Percentiles rank a stretch among this genome's conserved stretches.
These are phyloP conservation scores for Escarpia spicata DNA, from an alignment of 2,888 invertebrate genomes.

Conservation along the genomic window DNA sequence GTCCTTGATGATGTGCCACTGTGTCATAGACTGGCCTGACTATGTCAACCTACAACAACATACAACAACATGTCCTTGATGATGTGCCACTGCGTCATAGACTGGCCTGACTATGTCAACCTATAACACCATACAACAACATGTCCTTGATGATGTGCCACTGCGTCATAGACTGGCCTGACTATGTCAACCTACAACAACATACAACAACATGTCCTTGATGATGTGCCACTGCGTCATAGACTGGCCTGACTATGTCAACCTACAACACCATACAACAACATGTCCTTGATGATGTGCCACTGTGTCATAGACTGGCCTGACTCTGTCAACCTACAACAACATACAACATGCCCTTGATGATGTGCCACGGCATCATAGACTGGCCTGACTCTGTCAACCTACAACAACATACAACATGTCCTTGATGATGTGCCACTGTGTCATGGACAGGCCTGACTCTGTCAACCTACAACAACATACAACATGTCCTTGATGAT, in stretches of 20 bases:
- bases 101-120: slow-evolving; percentile 95
- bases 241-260: slow-evolving; percentile 97
- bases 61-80: slow-evolving; percentile 76
- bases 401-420: slow-evolving; percentile 65
- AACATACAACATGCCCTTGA: slow-evolving; percentile 76
- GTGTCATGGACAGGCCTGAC: slow-evolving; percentile 97
- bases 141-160: slow-evolving; percentile 77
- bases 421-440: slow-evolving; percentile 75
- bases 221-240: slow-evolving; percentile 78
- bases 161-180: slow-evolving; percentile 95
- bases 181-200: slow-evolving; percentile 81
- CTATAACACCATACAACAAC: slow-evolving; percentile 56
- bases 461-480: slow-evolving; percentile 78
- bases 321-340: slow-evolving; percentile 84
- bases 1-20: slow-evolving; percentile 75
- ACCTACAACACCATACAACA: slow-evolving; percentile 51
- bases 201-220: slow-evolving; percentile 75
- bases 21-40: slow-evolving; percentile 97
- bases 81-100: slow-evolving; percentile 80
- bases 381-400: slow-evolving; percentile 97
- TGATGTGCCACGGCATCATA: slow-evolving; percentile 77
- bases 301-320: slow-evolving; percentile 93
- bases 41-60: slow-evolving; percentile 78
- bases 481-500: slow-evolving; percentile 76
- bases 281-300: slow-evolving; percentile 76